phyloP scores from a whole-genome alignment of 2,797 vertebrate genomes.

The Catharus ustulatus region DNA sequence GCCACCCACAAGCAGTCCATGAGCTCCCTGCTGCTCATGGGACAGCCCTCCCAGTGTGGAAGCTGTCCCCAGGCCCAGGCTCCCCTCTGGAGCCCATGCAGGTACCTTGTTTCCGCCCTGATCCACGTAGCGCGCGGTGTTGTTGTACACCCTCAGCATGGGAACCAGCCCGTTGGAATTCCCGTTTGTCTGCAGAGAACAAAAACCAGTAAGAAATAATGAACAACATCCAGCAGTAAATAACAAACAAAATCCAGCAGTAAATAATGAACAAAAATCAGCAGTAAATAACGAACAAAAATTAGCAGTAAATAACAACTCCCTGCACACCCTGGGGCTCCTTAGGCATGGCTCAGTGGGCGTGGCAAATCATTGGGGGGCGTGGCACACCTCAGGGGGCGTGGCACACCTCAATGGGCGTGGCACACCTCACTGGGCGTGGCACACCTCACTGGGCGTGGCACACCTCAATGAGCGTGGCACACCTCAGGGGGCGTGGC shows the following conservation, averaged over 20 bases:
- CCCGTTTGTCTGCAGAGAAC: constrained; percentile 87
- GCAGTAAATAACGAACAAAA: not conserved
- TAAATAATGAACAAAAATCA: no score
- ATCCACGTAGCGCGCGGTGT: constrained; percentile 96
- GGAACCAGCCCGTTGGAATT: constrained; percentile 97
- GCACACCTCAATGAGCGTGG: no score
- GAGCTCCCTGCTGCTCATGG: not conserved
- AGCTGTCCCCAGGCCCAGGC: rapidly evolving
- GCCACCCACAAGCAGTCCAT: not conserved
- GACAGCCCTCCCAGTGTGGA: rapidly evolving
- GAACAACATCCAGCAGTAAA: no score
- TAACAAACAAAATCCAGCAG: no score
- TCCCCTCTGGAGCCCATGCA: rapidly evolving
- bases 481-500: no score
- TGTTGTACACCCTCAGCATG: constrained; percentile 98
- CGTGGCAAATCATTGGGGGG: no score
- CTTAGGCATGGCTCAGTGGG: no score
- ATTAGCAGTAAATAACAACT: not conserved
- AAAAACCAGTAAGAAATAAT: not conserved
- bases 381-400: no score
- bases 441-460: no score
- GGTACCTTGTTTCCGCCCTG: constrained; percentile 96
- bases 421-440: no score
- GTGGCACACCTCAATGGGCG: no score
- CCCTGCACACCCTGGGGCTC: no score